A percentile compares a stretch with the other conserved stretches of the same genome.
Evolutionary conservation across 2,888 invertebrate species (phyloP).

Genomic region (Parnassius apollo): DNA sequence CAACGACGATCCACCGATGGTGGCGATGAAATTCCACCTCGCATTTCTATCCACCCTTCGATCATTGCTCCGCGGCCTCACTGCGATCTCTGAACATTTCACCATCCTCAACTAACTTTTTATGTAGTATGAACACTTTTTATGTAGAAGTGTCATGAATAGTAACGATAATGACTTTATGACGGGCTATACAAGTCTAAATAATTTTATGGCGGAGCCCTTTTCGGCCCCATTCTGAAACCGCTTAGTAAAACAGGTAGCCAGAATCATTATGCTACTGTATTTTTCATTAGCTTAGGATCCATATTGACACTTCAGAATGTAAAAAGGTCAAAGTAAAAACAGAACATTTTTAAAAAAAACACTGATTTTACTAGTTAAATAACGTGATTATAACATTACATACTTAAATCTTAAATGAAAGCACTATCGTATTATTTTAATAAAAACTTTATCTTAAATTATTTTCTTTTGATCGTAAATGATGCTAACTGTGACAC

Average conservation of each 20-base stretch:
- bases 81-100: conserved; percentile 49
- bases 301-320: conserved; percentile 59
- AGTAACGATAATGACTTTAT: conserved; percentile 58
- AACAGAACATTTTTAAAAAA: conserved; percentile 56
- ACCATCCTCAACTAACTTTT: conserved; percentile 67
- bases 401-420: conserved; percentile 29
- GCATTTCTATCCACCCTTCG: conserved; percentile 64
- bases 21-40: conserved; percentile 54
- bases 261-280: conserved; percentile 48
- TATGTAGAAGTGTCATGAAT: conserved; percentile 48
- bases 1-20: conserved; percentile 51
- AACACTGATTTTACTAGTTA: conserved; percentile 38
- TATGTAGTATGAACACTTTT: conserved; percentile 53
- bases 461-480: conserved; percentile 40
- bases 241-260: conserved; percentile 58
- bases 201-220: conserved; percentile 77
- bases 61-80: conserved; percentile 68
- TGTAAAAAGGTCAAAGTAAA: conserved; percentile 70
- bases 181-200: conserved; percentile 49
- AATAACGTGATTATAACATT: conserved; percentile 37
- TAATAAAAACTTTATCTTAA: conserved; percentile 29
- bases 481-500: conserved; percentile 58
- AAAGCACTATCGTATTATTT: conserved; percentile 28
- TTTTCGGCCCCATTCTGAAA: conserved; percentile 74
- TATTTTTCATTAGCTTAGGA: conserved; percentile 48